Evolutionary conservation across 1,140 invertebrate genomes (phyloP).

Genomic region (Drosophila lini): DNA sequence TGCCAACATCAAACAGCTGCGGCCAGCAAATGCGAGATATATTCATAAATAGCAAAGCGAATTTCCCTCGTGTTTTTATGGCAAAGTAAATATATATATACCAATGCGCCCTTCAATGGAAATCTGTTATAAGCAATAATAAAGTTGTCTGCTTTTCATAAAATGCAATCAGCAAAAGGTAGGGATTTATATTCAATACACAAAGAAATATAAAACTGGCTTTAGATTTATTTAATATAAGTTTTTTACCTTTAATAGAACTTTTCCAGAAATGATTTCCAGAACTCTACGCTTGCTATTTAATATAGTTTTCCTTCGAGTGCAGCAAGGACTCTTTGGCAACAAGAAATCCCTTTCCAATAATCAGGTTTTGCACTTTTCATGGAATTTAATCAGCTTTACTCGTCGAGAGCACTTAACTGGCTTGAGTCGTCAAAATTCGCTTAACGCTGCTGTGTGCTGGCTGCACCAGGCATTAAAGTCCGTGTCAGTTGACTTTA

Average conservation of each 20-base stretch:
- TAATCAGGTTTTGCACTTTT: conserved; percentile 24
- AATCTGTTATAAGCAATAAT: not conserved
- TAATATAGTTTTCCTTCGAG: not conserved
- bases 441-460: conserved; percentile 8
- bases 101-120: not conserved
- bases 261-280: not conserved
- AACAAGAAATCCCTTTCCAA: conserved; percentile 5
- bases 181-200: not conserved
- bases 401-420: conserved; percentile 8
- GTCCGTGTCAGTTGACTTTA: conserved; percentile 28
- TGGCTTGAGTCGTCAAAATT: conserved; percentile 21
- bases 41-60: conserved; percentile 4
- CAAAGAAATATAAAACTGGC: not conserved
- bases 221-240: too few relatives aligned
- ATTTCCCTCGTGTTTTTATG: conserved; percentile 3
- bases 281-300: not conserved
- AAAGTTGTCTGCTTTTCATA: conserved; percentile 1
- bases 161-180: conserved; percentile 4
- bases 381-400: conserved; percentile 29
- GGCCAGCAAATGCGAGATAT: not conserved
- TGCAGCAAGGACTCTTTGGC: not conserved
- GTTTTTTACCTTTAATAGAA: not conserved
- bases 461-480: conserved; percentile 10
- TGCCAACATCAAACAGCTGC: conserved; percentile 38
- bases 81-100: conserved; percentile 1